These are phyloP conservation scores for Athalia cordata DNA, from an alignment of 2,888 invertebrate genomes.

Conservation along the genomic window DNA sequence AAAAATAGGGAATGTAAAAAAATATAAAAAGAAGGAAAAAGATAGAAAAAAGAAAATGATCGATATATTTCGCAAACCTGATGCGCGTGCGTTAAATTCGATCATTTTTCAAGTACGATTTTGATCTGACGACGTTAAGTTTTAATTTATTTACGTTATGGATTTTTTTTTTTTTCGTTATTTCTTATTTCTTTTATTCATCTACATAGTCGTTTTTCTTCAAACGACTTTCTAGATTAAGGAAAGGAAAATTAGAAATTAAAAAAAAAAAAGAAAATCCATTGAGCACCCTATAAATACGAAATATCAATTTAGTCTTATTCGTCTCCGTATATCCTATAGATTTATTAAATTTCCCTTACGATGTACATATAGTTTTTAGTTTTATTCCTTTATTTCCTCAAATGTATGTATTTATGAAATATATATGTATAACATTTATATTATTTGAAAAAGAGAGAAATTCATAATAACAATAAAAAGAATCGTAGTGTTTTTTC, in stretches of 20 bases:
- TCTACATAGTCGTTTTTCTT: neutral
- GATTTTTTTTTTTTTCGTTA: constrained; percentile 3
- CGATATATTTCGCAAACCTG: neutral
- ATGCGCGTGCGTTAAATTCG: neutral
- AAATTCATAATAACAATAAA: too few species aligned
- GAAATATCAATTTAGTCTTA: constrained; percentile 32
- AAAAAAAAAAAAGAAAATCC: neutral
- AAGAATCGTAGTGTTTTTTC: neutral
- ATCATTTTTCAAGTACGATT: neutral
- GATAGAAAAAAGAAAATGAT: neutral
- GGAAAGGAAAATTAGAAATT: neutral
- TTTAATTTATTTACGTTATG: neutral
- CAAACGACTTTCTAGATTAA: neutral
- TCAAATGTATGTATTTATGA: too few species aligned
- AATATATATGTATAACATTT: too few species aligned
- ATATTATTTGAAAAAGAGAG: too few species aligned
- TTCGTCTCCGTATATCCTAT: constrained; percentile 17
- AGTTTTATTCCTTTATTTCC: too few species aligned
- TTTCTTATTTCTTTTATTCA: neutral
- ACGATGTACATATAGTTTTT: too few species aligned
- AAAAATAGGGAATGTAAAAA: too few species aligned
- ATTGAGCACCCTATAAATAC: constrained; percentile 19
- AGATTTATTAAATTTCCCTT: constrained; percentile 15
- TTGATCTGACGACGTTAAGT: neutral
- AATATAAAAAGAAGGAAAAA: neutral